Base-by-base conservation (phyloP, 2,797 vertebrate species). In the Acridotheres tristis region DNA sequence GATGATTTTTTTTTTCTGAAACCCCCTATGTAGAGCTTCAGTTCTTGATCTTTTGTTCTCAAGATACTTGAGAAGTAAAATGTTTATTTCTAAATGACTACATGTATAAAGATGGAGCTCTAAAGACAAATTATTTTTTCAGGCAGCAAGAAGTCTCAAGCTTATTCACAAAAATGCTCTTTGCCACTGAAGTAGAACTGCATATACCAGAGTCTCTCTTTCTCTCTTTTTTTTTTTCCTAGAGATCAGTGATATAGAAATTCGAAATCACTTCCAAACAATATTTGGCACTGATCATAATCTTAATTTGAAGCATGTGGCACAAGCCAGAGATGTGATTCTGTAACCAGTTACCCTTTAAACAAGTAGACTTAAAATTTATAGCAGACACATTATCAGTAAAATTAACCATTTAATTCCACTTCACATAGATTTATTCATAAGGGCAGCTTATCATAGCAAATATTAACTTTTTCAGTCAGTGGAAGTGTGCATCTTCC, bases 271-370 rank as follows among this genome's bases (percentile, higher is more conserved):
- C 36, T 92, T 88, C 61, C 83, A 73, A 85, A 90, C 53, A 42
- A 57, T 67, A 85, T 89, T 94, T 95, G 89, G 76, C 76, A 74
- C 62, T 74, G 45, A 65, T 94, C 61, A 85, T 79, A 74, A 27
- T 71, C 69, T 93, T 88, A 85, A 95, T 95, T 94, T 89, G 76
- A 78, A 95, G 61, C 85, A 88, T 74, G 85, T 85, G 72, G 65
- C 48, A 30, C 48, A 77, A 93, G 38, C 54, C 76, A 95, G 54
- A 89, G 20, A 81, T 68, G 34, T 36, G 54, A 58, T 91, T 86
- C 89, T 91, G 43, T 61, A 84, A 86, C 67, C 55, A 68, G 61
- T 48, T 81, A 36, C 62, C 76, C 58, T 93, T 95, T 88, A 80
- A 96, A 85, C 34, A 91, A 85, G 83, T 21, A 89, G 57, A 73